Base-by-base conservation (phyloP, 1,140 invertebrate genomes). In the Microvelia longipes region DNA sequence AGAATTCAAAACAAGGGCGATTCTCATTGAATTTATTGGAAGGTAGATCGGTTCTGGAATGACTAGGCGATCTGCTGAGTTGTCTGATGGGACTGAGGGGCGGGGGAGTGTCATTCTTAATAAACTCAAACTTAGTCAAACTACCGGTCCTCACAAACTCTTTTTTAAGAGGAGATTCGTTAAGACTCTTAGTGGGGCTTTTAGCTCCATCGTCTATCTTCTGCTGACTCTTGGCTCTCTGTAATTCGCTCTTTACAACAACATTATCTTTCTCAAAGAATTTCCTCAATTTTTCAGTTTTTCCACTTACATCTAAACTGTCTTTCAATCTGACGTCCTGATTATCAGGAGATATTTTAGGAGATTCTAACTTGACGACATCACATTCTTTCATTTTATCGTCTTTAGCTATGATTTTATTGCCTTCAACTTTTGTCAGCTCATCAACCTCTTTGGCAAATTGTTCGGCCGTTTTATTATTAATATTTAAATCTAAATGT, bases 281-380 rank as follows among this genome's bases (percentile, higher is more conserved):
- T 27, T 66, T 66, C 29, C 29, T 27, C 24, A 66, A 61, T 50
- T 70, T 70, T 19, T 66, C 63, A 66, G 63, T 70, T 28, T 66
- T 70, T 64, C 62, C 62, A 13, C 62, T 11, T 5, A 64, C 25
- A 13, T 64, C 62, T 5, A 64, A 24, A 19, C 19, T 19, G 5
- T 50, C 5, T 50, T 11, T 19, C 19, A 50, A 50, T 50, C 35
- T 50, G 19, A 50, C 35, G 35, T 50, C 35, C 35, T 50, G 5
- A 19, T 5, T 50, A 11, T 11, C 35, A 19, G 35, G 35, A 50
- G 35, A 50, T 11, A 19, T 11, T 50, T 50, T 50, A 50, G 5
- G 5, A 19, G 35, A 50, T 50, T 50, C 35, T 50, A 11, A 19
- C 35, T 50, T 50, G 19, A 50, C 35, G 5, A 50, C 35, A 19